A percentile compares a stretch with the other conserved stretches of the same genome.
phyloP scores from a whole-genome alignment of 2,113 vertebrate species.

The Spermophilus dauricus region DNA sequence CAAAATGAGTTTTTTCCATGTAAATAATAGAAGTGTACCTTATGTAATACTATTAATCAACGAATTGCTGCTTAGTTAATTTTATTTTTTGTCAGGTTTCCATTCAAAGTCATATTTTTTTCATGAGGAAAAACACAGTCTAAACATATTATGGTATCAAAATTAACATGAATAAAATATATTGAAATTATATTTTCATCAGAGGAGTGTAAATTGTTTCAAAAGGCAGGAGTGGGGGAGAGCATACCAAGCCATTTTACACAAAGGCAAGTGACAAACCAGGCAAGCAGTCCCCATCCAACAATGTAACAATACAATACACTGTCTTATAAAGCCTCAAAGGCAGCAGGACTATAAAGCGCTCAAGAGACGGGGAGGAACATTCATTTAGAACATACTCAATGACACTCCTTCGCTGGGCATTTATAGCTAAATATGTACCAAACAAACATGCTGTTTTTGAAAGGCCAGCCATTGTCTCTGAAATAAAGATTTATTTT shows the following conservation, averaged over 20 bases:
- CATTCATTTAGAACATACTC: background rate
- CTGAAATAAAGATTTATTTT: background rate
- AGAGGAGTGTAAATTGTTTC: background rate
- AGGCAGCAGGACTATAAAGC: background rate
- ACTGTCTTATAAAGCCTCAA: background rate
- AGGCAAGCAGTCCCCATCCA: background rate
- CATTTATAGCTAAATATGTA: background rate
- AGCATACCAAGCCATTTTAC: background rate
- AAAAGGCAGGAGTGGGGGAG: background rate
- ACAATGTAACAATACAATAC: background rate
- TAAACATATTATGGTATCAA: background rate
- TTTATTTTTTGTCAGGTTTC: slow-evolving; percentile 30
- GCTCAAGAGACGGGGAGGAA: background rate
- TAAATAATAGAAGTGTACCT: background rate
- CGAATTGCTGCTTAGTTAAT: background rate
- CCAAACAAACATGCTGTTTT: background rate
- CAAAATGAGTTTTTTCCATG: background rate
- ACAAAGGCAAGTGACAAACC: background rate
- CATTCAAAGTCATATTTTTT: slow-evolving; percentile 27
- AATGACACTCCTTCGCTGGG: background rate
- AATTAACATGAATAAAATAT: slow-evolving; percentile 30
- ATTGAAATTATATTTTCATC: slow-evolving; percentile 25
- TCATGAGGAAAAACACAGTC: background rate
- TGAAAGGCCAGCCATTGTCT: background rate
- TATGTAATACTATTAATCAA: background rate